Evolutionary conservation across 2,888 invertebrate genomes (phyloP).

Genomic region (Drosophila nr. perissopoda): DNA sequence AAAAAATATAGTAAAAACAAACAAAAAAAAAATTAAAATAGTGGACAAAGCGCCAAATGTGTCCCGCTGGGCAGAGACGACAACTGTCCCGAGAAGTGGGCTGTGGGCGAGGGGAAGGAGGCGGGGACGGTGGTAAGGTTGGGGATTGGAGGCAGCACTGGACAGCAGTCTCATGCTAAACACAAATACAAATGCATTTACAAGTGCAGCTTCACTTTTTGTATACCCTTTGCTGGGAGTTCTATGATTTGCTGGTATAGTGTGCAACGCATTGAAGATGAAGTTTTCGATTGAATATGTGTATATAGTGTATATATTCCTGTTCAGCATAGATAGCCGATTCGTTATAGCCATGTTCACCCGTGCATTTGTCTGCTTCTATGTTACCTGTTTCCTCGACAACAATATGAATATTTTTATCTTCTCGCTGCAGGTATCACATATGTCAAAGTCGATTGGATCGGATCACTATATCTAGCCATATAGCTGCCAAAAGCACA

Average conservation of each 20-base stretch:
- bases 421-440: background rate
- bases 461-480: background rate
- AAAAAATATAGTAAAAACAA: constrained; percentile 9
- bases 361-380: background rate
- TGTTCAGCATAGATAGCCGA: background rate
- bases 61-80: constrained; percentile 65
- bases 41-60: constrained; percentile 37
- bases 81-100: constrained; percentile 38
- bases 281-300: background rate
- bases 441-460: background rate
- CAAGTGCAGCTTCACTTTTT: constrained; percentile 41
- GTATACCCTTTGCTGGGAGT: background rate
- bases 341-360: background rate
- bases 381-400: background rate
- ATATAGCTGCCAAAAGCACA: background rate
- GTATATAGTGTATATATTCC: background rate
- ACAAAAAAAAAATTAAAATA: constrained; percentile 1
- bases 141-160: constrained; percentile 19
- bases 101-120: background rate
- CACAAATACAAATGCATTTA: constrained; percentile 32
- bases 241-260: background rate
- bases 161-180: constrained; percentile 62
- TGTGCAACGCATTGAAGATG: background rate
- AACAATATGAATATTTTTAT: background rate
- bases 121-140: background rate